Percentiles rank a stretch among this genome's conserved stretches.
phyloP scores from a whole-genome alignment of 2,797 vertebrate species.

The Heliangelus exortis region DNA sequence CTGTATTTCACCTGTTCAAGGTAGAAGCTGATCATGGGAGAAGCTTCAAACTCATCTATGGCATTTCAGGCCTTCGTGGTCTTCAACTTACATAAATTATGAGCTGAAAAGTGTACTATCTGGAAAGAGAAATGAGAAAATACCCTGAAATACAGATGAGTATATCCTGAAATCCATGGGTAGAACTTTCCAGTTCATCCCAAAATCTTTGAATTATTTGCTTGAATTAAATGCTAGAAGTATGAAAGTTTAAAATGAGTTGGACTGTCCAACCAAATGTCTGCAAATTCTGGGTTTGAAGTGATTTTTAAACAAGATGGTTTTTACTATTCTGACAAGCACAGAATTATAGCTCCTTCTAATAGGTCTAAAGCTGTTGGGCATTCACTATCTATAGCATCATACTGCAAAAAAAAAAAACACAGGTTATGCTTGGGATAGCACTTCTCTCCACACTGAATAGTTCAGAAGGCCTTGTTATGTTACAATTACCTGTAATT shows the following conservation, averaged over 20 bases:
- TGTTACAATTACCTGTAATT: not conserved
- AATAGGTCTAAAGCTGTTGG: not conserved
- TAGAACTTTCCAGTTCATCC: not conserved
- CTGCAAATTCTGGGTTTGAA: not conserved
- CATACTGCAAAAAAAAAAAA: not conserved
- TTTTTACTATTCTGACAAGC: not conserved
- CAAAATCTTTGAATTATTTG: not conserved
- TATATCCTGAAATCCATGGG: not conserved
- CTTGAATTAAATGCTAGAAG: not conserved
- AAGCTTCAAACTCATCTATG: not conserved
- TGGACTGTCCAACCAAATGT: not conserved
- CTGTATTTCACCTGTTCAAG: not conserved
- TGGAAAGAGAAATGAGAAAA: not conserved
- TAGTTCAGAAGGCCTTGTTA: not conserved
- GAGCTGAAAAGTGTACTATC: not conserved
- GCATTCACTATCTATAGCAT: not conserved
- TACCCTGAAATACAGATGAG: not conserved
- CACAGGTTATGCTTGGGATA: not conserved
- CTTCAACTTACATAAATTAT: not conserved
- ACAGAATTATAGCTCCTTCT: not conserved
- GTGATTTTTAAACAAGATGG: not conserved
- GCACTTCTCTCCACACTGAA: not conserved
- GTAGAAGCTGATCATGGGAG: not conserved
- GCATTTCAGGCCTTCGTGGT: not conserved
- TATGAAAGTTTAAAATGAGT: not conserved